Conservation (phyloP, 1,140 invertebrate species). For the Drosophila asahinai region DNA sequence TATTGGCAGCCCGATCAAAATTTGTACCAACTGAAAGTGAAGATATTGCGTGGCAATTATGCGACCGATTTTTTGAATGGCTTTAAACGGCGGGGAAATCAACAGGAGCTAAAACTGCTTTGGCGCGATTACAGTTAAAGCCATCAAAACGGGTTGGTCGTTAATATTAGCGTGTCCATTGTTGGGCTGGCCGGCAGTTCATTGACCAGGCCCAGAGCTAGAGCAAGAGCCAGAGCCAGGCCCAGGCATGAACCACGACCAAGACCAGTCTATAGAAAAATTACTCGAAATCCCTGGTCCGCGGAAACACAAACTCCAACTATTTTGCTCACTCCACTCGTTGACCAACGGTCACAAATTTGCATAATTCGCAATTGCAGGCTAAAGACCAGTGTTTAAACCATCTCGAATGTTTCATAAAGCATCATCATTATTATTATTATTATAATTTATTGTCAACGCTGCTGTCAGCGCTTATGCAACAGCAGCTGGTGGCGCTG, state of each 20-base stretch:
- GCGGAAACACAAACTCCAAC: constrained; percentile 12
- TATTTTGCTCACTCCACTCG: constrained; percentile 3
- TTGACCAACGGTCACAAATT: constrained; percentile 63
- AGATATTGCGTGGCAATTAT: constrained; percentile 64
- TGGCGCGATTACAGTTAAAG: constrained; percentile 37
- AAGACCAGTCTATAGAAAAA: constrained; percentile 39
- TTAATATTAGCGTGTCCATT: constrained; percentile 68
- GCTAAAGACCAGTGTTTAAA: constrained; percentile 42
- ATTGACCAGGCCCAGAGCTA: constrained; percentile 53
- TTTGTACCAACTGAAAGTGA: constrained; percentile 52
- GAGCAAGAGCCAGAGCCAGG: constrained; percentile 22
- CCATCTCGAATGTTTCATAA: constrained; percentile 57
- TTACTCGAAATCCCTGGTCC: constrained; percentile 25
- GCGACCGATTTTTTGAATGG: constrained; percentile 44
- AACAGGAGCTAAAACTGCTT: constrained; percentile 23
- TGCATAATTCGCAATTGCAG: constrained; percentile 73
- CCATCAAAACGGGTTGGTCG: constrained; percentile 46
- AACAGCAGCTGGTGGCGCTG: constrained; percentile 57
- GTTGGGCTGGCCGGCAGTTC: constrained; percentile 48
- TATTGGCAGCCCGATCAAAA: constrained; percentile 19
- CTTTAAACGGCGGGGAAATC: constrained; percentile 27
- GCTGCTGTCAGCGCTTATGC: constrained; percentile 64
- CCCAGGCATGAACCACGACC: constrained; percentile 40
- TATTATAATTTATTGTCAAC: constrained; percentile 41
- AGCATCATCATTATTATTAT: constrained; percentile 42